Base-by-base conservation (phyloP, 2,113 vertebrate species). In the Apodemus sylvaticus region DNA sequence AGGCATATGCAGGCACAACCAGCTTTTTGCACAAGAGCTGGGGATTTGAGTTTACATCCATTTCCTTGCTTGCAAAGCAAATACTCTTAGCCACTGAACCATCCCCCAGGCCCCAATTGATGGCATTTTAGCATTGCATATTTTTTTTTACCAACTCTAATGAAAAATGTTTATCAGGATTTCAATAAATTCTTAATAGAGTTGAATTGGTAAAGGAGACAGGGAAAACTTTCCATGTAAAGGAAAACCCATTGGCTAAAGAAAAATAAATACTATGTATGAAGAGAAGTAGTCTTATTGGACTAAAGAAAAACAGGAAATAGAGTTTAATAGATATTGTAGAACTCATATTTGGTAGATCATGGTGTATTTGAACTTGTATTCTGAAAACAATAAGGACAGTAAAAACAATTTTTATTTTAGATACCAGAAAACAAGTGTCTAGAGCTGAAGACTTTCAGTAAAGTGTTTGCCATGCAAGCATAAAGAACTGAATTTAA, bases 351-450 rank as follows among this genome's bases (percentile, higher is more conserved):
- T 62, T 51, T 71, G 53, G 51, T 92, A 9, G 12, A 70, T 87
- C 74, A 82, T 87, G 12, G 83, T 70, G 42, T 71, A 51, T 94
- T 94, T 92, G 73, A 17, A 66, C 16, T 95, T 93, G 68, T 64
- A 94, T 95, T 96, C 64, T 66, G 26, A 66, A 34, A 36, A 36
- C 68, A 77, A 48, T 87, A 68, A 82, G 68, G 31, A 60, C n/a
- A 81, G 5, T 94, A 90, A 79, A 79, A n/a, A n/a, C 55, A 95
- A 60, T 16, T 89, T 94, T 3, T 5, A 60, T 91, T 24, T 92
- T 92, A 92, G 90, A 83, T 97, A 51, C 73, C 31, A 70, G n/a
- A 85, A 55, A 79, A 17, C 16, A 11, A 36, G 31, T 55, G 51
- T 55, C 17, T 9, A 55, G 77, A 79, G 77, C 51, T 55, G 51